These are phyloP conservation scores for Caenorhabditis angaria DNA, from an alignment of 2,888 invertebrate species.

Conservation along the genomic window DNA sequence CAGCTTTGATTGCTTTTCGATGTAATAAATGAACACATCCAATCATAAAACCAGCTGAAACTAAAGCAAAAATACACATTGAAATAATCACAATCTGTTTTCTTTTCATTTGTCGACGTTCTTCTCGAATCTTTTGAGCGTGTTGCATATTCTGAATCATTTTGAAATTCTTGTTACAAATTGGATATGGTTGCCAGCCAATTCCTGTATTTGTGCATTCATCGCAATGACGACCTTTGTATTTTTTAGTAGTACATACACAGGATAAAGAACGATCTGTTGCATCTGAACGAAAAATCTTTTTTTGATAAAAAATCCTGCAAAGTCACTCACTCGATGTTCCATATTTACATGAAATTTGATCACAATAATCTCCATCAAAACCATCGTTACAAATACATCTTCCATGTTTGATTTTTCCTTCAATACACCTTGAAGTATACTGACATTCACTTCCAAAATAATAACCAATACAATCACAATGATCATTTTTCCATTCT, in stretches of 20 bases:
- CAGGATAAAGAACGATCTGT: conserved; percentile 56
- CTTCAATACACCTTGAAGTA: conserved; percentile 62
- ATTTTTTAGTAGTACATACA: conserved; percentile 61
- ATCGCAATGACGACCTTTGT: conserved; percentile 61
- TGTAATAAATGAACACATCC: conserved; percentile 17
- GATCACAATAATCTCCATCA: conserved; percentile 67
- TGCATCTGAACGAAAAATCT: conserved; percentile 36
- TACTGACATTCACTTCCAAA: conserved; percentile 69
- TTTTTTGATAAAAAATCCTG: not conserved
- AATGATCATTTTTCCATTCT: conserved; percentile 60
- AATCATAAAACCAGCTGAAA: conserved; percentile 12
- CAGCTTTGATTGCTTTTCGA: conserved; percentile 20
- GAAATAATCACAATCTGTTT: conserved; percentile 26
- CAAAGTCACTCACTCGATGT: conserved; percentile 43
- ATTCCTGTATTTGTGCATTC: conserved; percentile 49
- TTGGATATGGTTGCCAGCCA: conserved; percentile 39
- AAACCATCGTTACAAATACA: conserved; percentile 64
- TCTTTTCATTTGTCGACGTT: conserved; percentile 8
- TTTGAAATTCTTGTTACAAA: conserved; percentile 77
- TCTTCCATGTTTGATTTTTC: conserved; percentile 56
- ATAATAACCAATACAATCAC: conserved; percentile 64
- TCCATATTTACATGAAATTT: conserved; percentile 66
- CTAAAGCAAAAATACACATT: conserved; percentile 21
- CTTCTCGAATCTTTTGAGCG: conserved; percentile 2
- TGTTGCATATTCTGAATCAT: conserved; percentile 18